Evolutionary conservation across 2,888 invertebrate species (phyloP).

Genomic region (Cheilosia soror): DNA sequence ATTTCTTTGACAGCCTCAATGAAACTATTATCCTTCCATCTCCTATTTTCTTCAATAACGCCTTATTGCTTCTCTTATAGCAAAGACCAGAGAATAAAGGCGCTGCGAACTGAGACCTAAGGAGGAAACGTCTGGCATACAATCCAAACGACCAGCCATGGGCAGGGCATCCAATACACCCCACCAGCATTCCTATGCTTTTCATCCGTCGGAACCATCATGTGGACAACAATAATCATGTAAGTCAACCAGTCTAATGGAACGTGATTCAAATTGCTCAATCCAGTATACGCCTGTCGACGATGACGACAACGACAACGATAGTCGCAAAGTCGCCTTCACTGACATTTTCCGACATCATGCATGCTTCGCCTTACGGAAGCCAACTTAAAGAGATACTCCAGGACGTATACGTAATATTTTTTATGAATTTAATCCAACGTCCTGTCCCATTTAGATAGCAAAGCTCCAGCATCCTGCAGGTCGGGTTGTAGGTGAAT

Average conservation of each 20-base stretch:
- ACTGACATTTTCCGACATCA: not conserved
- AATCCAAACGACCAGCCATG: conserved; percentile 18
- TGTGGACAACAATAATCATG: conserved; percentile 70
- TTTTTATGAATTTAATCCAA: conserved; percentile 75
- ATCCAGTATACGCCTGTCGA: conserved; percentile 49
- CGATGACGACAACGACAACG: conserved; percentile 12
- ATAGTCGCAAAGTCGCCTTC: conserved; percentile 49
- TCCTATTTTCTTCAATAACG: conserved; percentile 28
- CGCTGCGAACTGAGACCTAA: conserved; percentile 12
- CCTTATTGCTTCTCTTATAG: conserved; percentile 18
- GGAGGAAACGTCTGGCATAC: conserved; percentile 46
- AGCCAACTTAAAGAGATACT: conserved; percentile 61
- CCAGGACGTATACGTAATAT: conserved; percentile 61
- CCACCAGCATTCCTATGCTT: not conserved
- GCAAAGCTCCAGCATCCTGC: conserved; percentile 65
- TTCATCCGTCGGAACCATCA: conserved; percentile 7
- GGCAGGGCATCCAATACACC: conserved; percentile 15
- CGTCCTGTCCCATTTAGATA: conserved; percentile 73
- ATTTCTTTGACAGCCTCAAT: too few species aligned
- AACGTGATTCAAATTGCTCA: conserved; percentile 64
- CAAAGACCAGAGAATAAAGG: not conserved
- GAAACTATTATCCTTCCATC: conserved; percentile 37
- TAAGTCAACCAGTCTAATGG: conserved; percentile 65
- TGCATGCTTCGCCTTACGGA: conserved; percentile 14
- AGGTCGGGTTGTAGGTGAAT: conserved; percentile 61